Base-by-base conservation (phyloP, 2,113 vertebrate species). In the Anthoscopus minutus region DNA sequence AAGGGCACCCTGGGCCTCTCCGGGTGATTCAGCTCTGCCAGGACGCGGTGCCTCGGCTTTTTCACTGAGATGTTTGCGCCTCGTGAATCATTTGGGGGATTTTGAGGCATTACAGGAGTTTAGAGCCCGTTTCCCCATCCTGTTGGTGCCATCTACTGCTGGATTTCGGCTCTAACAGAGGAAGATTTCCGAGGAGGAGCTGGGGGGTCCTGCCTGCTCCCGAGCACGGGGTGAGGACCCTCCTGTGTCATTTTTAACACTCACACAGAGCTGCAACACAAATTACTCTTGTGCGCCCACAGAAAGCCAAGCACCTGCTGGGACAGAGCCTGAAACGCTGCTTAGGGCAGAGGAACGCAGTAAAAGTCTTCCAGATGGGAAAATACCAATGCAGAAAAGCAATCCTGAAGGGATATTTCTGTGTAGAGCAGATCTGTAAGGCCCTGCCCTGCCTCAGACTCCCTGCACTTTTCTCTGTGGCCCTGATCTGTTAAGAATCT, bases 91-190 rank as follows among this genome's bases (percentile, higher is more conserved):
- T 60, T 66, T 28, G 19, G 64, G 31, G 67, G 18, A 38, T 73
- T 73, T 47, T 25, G 44, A 92, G 31, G 64, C 30, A 15, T 50
- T 69, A 2, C 0, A 0, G 13, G 10, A 4, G 10, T 73, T 65
- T 51, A 65, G 69, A 88, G 24, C 38, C 28, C 5, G 9, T 83
- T 96, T 92, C 62, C 6, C 76, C 79, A 38, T 93, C 88, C 90
- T 95, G 80, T 65, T 97, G 93, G 90, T 97, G 96, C 96, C 95
- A 97, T 81, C 96, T 97, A 21, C 96, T 96, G 96, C 90, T 88
- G 86, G 77, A 79, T 78, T 90, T 69, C 0, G 2, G 48, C 76
- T 83, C 27, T 27, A 53, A 28, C 92, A 44, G 78, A 78, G 7
- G 6, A 4, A 2, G 11, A 31, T 31, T 81, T 71, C 33, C 11